phyloP scores from a whole-genome alignment of 1,140 invertebrate genomes.

The Agrilus planipennis region DNA sequence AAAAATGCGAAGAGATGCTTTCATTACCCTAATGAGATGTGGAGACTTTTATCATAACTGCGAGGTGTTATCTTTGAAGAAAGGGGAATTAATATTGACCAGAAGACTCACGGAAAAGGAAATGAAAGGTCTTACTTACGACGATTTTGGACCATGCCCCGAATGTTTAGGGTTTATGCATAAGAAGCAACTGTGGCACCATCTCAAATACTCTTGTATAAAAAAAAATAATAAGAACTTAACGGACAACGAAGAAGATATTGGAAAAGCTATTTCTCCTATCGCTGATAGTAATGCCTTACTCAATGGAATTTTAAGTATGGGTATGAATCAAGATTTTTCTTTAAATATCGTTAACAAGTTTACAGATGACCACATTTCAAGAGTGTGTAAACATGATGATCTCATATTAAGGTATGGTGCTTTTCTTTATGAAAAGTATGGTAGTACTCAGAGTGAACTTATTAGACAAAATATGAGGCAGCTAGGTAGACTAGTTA shows the following conservation, averaged over 20 bases:
- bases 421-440: constrained; percentile 11
- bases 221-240: too few relatives aligned
- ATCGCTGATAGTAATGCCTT: too few relatives aligned
- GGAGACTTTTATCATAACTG: constrained; percentile 9
- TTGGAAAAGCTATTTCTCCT: too few relatives aligned
- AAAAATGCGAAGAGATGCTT: constrained; percentile 5
- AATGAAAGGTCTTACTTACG: too few relatives aligned
- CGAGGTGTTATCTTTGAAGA: constrained; percentile 9
- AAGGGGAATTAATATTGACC: too few relatives aligned
- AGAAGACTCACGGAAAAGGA: too few relatives aligned
- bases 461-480: constrained; percentile 8
- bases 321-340: constrained; percentile 4
- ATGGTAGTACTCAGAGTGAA: constrained; percentile 7
- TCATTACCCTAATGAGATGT: background rate
- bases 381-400: constrained; percentile 7
- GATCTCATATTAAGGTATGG: constrained; percentile 4
- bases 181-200: too few relatives aligned
- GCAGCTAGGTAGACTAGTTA: constrained; percentile 7
- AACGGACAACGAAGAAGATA: too few relatives aligned
- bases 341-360: constrained; percentile 7
- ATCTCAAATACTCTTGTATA: background rate
- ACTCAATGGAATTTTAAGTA: constrained; percentile 5
- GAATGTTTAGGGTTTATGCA: too few relatives aligned
- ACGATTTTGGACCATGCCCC: too few relatives aligned
- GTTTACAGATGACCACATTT: constrained; percentile 9